Percentiles rank a stretch among this genome's conserved stretches.
Conservation (phyloP, 2,797 vertebrate genomes). For the Cetoscarus ocellatus region DNA sequence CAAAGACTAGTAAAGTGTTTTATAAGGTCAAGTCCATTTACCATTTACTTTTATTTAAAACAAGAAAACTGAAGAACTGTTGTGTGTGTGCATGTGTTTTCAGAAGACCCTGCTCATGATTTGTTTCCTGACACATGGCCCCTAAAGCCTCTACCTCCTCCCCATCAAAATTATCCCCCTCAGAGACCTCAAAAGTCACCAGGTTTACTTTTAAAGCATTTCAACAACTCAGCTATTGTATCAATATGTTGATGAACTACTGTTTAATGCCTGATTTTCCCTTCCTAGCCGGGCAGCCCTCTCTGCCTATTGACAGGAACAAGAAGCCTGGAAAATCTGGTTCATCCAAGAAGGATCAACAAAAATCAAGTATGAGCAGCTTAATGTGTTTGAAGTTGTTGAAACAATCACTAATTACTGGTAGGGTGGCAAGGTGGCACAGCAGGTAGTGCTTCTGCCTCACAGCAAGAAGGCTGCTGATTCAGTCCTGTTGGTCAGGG, state of each 20-base stretch:
- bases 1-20: too few relatives aligned
- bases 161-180: not conserved
- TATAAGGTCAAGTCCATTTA: too few relatives aligned
- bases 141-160: not conserved
- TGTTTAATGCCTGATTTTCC: not conserved
- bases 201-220: constrained; percentile 7
- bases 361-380: constrained; percentile 39
- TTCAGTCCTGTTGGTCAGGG: too few relatives aligned
- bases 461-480: too few relatives aligned
- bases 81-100: not conserved
- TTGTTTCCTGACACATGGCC: not conserved
- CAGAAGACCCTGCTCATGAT: constrained; percentile 20
- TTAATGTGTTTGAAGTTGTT: not conserved
- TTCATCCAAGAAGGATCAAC: not conserved
- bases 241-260: not conserved
- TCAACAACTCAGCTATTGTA: not conserved
- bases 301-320: not conserved
- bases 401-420: too few relatives aligned
- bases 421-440: too few relatives aligned
- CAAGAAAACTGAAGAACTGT: not conserved
- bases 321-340: constrained; percentile 25
- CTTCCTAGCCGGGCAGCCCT: not conserved
- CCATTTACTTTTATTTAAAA: too few relatives aligned
- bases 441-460: too few relatives aligned
- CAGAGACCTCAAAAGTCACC: constrained; percentile 10